Base-by-base conservation (phyloP, 2,113 vertebrate genomes). In the Bos indicus region DNA sequence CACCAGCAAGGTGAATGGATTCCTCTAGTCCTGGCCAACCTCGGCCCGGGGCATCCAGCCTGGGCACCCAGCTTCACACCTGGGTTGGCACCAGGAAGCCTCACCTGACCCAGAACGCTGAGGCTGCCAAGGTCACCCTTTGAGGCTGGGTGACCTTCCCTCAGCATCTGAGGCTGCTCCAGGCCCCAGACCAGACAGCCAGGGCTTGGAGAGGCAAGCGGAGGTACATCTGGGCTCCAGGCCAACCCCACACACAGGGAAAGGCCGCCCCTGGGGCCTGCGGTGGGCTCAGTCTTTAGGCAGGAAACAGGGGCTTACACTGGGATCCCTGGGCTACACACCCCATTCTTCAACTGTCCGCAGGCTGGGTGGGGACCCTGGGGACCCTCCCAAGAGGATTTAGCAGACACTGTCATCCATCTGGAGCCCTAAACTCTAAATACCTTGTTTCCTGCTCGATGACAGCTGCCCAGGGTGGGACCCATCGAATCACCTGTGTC, bases 331-430 rank as follows among this genome's bases (percentile, higher is more conserved):
- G 2, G 7, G 48, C 21, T 1, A 4, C 59, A 36, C 12, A 30
- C 67, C 54, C 59, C 12, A 11, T 26, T 52, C 9, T 16, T 17
- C 0, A 0, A 52, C 3, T 7, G 3, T 88, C 67, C 4, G 7
- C 33, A 84, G 82, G 40, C 2, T 7, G 85, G 60, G 36, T 40
- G 30, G 54, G 64, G 11, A 7, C 71, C 36, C 48, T 46, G 28
- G 54, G 57, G 10, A 6, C 80, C 52, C 48, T 8, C 7, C 12
- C 6, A 2, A 57, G 3, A 1, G 7, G 2, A 30, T 46, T 54
- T 5, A 23, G 46, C 56, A 26, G 60, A n/a, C 9, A 12, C 11
- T 2, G 15, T 36, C 83, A 59, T 57, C 80, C 15, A 25, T 16
- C 33, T 54, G 36, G 33, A 67, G 17, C 11, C 21, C 51, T 46